These are phyloP conservation scores for Andrena marginata DNA, from an alignment of 2,888 invertebrate species.

Conservation along the genomic window DNA sequence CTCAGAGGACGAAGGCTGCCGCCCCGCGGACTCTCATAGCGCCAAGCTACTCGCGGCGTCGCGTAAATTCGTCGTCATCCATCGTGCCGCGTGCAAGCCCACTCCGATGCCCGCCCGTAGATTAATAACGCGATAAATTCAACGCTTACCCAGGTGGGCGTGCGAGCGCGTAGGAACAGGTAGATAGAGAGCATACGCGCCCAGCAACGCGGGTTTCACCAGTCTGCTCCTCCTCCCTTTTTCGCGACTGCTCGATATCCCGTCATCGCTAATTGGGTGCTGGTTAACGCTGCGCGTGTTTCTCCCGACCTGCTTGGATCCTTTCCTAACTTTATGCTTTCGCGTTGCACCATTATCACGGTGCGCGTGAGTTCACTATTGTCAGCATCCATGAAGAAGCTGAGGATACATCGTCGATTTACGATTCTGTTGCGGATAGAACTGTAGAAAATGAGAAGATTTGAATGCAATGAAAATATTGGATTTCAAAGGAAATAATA, in stretches of 20 bases:
- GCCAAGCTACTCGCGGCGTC: constrained; percentile 32
- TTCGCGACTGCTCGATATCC: constrained; percentile 23
- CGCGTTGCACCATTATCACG: too few species aligned
- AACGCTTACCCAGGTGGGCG: constrained; percentile 67
- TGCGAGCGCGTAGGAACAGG: constrained; percentile 49
- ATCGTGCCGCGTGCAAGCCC: constrained; percentile 25
- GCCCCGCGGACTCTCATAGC: constrained; percentile 22
- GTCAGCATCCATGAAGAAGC: not conserved
- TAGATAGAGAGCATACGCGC: constrained; percentile 50
- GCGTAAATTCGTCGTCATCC: constrained; percentile 66
- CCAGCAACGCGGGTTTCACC: constrained; percentile 27
- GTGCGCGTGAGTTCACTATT: too few species aligned
- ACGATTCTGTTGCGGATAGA: too few species aligned
- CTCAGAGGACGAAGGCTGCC: constrained; percentile 33
- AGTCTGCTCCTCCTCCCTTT: constrained; percentile 2
- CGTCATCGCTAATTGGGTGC: constrained; percentile 30
- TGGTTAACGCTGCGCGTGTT: constrained; percentile 26
- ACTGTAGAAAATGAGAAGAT: too few species aligned
- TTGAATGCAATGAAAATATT: too few species aligned
- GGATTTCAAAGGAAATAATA: too few species aligned
- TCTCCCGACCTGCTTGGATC: not conserved
- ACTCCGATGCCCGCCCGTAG: constrained; percentile 47
- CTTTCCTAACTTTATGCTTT: not conserved
- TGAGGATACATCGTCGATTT: not conserved
- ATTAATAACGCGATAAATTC: constrained; percentile 80